Evolutionary conservation across 2,888 invertebrate genomes (phyloP), one percentile per base, ranked within the genome.

Genomic region (Pseudolycoriella hygida): DNA sequence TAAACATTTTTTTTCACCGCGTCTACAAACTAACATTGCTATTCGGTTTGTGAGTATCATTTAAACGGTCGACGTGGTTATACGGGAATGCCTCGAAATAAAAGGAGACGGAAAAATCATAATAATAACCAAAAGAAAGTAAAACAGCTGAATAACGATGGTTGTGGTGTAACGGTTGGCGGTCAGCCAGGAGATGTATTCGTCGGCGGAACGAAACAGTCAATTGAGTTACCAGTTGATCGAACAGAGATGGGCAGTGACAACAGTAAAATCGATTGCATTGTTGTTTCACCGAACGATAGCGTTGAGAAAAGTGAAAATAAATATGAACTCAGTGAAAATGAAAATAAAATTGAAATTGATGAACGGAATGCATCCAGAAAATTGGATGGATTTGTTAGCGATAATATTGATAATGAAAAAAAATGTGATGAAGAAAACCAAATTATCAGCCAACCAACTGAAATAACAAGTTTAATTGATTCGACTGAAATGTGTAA

Each of bases 71-170:
- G 25, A 4, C 25, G 25, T 8, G 25, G 8, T 8, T 25, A 8
- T 4, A 25, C 25, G 25, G 5, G 25, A 25, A 41, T 41, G 41
- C 41, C 41, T 25, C 41, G 41, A 4, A 41, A 41, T 3, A 41
- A 41, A 10, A 41, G 25, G 15, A 20, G 19, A 25, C 41, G 41
- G 3, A 41, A 25, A 25, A 17, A 40, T 40, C 15, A 17, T n/a
- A 40, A 40, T 25, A 17, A 40, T 18, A 41, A 41, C 25, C 41
- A 25, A 41, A 41, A 41, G 30, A 41, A 41, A 25, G 41, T 12
- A 11, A 41, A 41, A 41, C 41, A 41, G 41, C 14, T 41, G 41
- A 41, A 41, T 18, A 20, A 14, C 14, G 15, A 19, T 41, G 18
- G n/a, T 19, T 10, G 14, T 12, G n/a, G 4, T 19, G 20, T 14